Base-by-base conservation (phyloP, 1,140 invertebrate genomes). In the silkworm (Bombyx mori) region DNA sequence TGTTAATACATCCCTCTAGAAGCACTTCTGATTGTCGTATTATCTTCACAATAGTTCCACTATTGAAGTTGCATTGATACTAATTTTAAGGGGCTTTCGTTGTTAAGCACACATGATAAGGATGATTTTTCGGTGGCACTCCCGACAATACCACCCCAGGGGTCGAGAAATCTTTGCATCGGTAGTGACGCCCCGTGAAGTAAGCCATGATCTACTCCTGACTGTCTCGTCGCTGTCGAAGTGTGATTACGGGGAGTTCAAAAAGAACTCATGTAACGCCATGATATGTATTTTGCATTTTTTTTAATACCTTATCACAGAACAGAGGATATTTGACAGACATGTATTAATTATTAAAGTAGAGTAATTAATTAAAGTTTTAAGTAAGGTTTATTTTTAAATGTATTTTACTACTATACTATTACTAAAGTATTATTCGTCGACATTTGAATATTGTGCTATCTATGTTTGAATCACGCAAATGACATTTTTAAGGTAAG, bases 121-220 rank as follows among this genome's bases (percentile, higher is more conserved):
- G 77, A 69, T 65, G 65, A 10, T 72, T 74, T 71, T 78, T 8
- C 49, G 6, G 42, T 54, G 50, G 44, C 6, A 42, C 18, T 1
- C 22, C 22, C 63, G 62, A 84, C 71, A 84, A 83, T 84, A 71
- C 73, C 83, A 73, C 83, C 67, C 69, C 73, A 69, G 82, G 83
- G 81, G 83, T 83, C 74, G 80, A 75, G 77, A 74, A 83, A 84
- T 82, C 77, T 77, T 77, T 68, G 73, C 77, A 77, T 79, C 71
- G 73, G 75, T 70, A 77, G 75, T 75, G 81, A 86, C 83, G 77
- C 83, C 83, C 81, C 81, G 79, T 71, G 75, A 78, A 84, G 83
- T 82, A 77, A 79, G 79, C 83, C 81, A 82, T 82, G 79, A 82
- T 86, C 78, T 80, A 76, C 77, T 82, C 68, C 71, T 79, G 71